These are phyloP conservation scores for Zaprionus ornatus DNA, from an alignment of 1,140 invertebrate species.

Conservation along the genomic window DNA sequence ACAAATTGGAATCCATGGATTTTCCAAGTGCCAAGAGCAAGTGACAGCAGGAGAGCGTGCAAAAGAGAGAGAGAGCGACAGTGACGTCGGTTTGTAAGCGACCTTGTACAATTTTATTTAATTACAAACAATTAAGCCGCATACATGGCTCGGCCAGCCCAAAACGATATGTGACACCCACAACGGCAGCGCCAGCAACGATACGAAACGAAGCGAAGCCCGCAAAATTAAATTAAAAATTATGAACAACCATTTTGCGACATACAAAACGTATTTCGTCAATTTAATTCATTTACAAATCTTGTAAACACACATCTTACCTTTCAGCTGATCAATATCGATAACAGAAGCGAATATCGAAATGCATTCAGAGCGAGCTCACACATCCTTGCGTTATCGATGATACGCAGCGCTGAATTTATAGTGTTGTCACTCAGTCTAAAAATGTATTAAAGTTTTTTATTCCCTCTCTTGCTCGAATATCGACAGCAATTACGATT, in stretches of 20 bases:
- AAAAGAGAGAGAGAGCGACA: neutral
- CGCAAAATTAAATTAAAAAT: conserved; percentile 49
- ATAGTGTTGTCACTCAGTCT: neutral
- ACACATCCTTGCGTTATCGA: too few relatives aligned
- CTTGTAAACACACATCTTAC: neutral
- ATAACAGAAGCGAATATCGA: neutral
- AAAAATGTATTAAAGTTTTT: neutral
- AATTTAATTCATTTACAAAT: conserved; percentile 12
- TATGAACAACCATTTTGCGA: conserved; percentile 4
- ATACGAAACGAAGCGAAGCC: conserved; percentile 14
- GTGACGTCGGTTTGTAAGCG: conserved; percentile 55
- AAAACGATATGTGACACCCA: conserved; percentile 55
- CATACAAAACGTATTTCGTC: conserved; percentile 7
- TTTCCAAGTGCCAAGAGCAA: conserved; percentile 39
- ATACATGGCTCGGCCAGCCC: conserved; percentile 37
- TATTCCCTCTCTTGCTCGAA: neutral
- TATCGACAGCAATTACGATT: conserved; percentile 44
- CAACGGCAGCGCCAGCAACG: conserved; percentile 22
- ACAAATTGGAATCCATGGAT: conserved; percentile 71
- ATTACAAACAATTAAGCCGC: conserved; percentile 78
- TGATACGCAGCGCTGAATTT: too few relatives aligned
- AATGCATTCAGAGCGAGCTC: neutral
- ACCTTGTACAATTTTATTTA: conserved; percentile 81
- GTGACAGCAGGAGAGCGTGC: neutral
- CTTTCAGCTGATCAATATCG: neutral